Conservation (phyloP, 2,113 vertebrate genomes). For the Odontophorus gujanensis region DNA sequence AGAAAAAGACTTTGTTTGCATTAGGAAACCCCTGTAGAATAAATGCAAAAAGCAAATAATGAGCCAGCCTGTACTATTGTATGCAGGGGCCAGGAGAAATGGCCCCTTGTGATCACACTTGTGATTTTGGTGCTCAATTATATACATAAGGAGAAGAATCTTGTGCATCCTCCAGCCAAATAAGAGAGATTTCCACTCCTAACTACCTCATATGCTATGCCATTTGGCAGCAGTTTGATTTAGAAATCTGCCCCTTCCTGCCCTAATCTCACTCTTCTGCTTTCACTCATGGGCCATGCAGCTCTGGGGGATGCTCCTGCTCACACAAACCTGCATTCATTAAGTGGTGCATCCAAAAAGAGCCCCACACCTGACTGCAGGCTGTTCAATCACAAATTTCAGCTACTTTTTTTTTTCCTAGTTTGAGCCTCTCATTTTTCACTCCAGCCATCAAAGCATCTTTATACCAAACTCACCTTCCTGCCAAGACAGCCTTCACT, state of each 20-base stretch:
- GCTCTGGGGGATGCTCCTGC: neutral
- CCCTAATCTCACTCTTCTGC: neutral
- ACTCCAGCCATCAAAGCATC: neutral
- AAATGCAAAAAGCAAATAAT: neutral
- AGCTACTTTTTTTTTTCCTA: neutral
- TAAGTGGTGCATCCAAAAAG: accelerated
- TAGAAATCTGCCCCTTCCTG: neutral
- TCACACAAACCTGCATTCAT: neutral
- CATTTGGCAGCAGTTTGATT: neutral
- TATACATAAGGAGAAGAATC: neutral
- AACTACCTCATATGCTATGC: neutral
- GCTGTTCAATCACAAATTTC: neutral
- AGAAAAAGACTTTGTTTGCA: conserved; percentile 1
- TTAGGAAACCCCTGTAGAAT: conserved; percentile 29
- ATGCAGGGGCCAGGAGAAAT: neutral
- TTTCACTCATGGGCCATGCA: accelerated
- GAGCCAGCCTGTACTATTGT: neutral
- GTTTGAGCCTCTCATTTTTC: neutral
- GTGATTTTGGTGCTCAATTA: neutral
- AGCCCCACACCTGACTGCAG: neutral
- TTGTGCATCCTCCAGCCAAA: neutral
- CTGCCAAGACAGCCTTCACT: neutral
- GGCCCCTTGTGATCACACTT: neutral
- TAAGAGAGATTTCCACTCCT: neutral
- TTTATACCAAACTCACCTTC: neutral